Conservation (phyloP, 2,797 vertebrate genomes). For the Cheirogaleus major region DNA sequence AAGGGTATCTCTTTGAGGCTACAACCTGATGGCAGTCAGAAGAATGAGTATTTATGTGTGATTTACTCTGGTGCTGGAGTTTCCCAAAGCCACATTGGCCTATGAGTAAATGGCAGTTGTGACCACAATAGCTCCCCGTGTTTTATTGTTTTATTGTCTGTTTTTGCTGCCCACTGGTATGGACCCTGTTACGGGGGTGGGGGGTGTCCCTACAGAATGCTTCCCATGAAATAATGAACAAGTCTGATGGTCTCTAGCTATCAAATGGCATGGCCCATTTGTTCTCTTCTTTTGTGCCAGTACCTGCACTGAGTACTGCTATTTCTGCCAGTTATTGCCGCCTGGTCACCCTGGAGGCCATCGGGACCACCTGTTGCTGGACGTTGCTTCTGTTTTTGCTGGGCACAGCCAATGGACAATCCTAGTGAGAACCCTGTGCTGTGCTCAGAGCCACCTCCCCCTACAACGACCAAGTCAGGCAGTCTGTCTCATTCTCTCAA, state of each 20-base stretch:
- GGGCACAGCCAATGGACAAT: background rate
- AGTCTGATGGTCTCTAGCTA: background rate
- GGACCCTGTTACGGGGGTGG: background rate
- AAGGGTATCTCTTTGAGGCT: background rate
- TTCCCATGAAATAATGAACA: background rate
- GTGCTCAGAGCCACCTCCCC: background rate
- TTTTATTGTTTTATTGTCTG: background rate
- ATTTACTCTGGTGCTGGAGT: background rate
- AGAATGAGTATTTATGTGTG: background rate
- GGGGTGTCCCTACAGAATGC: background rate
- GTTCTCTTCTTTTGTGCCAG: background rate
- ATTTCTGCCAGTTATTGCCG: background rate
- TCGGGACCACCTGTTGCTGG: background rate
- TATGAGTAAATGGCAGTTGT: background rate
- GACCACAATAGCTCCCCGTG: background rate
- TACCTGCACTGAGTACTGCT: background rate
- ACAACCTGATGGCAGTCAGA: background rate
- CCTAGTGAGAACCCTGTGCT: background rate
- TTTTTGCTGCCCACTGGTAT: background rate
- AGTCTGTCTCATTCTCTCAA: background rate
- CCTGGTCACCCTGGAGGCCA: background rate
- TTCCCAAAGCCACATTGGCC: background rate
- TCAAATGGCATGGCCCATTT: background rate
- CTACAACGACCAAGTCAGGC: background rate
- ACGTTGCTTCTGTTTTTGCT: background rate